A percentile compares a stretch with the other conserved stretches of the same genome.
These are phyloP conservation scores for Callosobruchus maculatus DNA, from an alignment of 2,888 invertebrate genomes.

Conservation along the genomic window DNA sequence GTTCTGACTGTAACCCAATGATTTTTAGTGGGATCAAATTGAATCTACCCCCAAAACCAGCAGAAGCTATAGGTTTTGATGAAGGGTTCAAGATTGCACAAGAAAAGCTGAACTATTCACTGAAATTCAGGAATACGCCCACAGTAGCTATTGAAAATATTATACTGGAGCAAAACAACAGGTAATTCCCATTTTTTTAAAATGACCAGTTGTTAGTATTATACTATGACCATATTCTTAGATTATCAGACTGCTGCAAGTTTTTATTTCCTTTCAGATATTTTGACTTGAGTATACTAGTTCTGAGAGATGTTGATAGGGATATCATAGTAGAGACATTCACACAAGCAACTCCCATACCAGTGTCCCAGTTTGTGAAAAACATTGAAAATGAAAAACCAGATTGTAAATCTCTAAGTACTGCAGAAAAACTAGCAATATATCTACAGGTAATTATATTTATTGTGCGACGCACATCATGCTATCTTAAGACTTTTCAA, in stretches of 20 bases:
- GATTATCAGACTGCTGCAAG: no score
- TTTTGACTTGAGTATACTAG: conserved; percentile 70
- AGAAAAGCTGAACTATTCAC: conserved; percentile 63
- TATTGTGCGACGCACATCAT: neutral
- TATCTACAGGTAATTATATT: conserved; percentile 25
- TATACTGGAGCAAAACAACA: conserved; percentile 64
- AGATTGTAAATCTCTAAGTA: conserved; percentile 20
- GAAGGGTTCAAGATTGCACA: conserved; percentile 72
- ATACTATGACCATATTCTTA: no score
- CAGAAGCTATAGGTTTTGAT: conserved; percentile 76
- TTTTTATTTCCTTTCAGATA: conserved; percentile 54
- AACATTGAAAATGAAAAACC: conserved; percentile 20
- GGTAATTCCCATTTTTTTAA: conserved; percentile 31
- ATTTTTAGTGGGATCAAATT: conserved; percentile 59
- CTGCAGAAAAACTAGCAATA: conserved; percentile 25
- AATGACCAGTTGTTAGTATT: no score
- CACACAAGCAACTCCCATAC: conserved; percentile 75
- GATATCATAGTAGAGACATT: conserved; percentile 67
- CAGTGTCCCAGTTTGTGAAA: conserved; percentile 41
- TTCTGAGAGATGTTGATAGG: conserved; percentile 67
- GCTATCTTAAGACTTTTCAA: no score
- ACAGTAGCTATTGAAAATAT: conserved; percentile 74
- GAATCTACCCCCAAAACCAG: conserved; percentile 61
- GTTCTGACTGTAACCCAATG: conserved; percentile 1
- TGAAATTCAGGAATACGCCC: conserved; percentile 61